Conservation (phyloP, 53 echinoderm and acorn worm genomes). For the Paelopatides confundens region DNA sequence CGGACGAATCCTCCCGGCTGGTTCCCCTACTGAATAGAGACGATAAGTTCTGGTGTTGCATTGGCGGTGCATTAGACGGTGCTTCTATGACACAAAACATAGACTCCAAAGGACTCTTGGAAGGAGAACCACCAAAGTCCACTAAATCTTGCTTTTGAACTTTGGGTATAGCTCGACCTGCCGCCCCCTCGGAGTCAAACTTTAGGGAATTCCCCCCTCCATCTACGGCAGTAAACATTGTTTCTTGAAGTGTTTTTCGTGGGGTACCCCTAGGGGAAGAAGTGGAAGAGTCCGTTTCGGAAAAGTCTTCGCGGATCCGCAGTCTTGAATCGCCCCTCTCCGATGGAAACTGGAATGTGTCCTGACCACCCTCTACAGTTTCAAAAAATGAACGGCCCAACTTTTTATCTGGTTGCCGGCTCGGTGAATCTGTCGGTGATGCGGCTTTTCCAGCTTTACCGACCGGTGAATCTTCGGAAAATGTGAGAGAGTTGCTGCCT, state of each 20-base stretch:
- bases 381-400: constrained; percentile 55
- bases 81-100: constrained; percentile 54
- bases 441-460: neutral
- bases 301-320: constrained; percentile 22
- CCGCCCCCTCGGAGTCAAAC: constrained; percentile 67
- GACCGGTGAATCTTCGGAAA: constrained; percentile 60
- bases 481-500: constrained; percentile 85
- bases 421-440: constrained; percentile 59
- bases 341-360: constrained; percentile 87
- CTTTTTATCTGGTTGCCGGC: constrained; percentile 59
- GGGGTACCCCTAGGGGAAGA: constrained; percentile 16
- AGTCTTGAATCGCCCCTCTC: constrained; percentile 73
- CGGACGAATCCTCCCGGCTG: constrained; percentile 9
- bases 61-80: neutral
- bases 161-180: constrained; percentile 56
- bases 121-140: constrained; percentile 63
- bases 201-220: constrained; percentile 93
- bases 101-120: constrained; percentile 65
- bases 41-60: neutral
- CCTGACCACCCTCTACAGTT: constrained; percentile 72
- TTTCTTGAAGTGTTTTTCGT: constrained; percentile 33
- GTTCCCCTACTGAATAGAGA: constrained; percentile 9
- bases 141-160: constrained; percentile 39
- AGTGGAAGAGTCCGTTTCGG: constrained; percentile 26
- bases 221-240: constrained; percentile 83